phyloP scores from a whole-genome alignment of 2,113 vertebrate genomes.

The Sclerurus mexicanus region DNA sequence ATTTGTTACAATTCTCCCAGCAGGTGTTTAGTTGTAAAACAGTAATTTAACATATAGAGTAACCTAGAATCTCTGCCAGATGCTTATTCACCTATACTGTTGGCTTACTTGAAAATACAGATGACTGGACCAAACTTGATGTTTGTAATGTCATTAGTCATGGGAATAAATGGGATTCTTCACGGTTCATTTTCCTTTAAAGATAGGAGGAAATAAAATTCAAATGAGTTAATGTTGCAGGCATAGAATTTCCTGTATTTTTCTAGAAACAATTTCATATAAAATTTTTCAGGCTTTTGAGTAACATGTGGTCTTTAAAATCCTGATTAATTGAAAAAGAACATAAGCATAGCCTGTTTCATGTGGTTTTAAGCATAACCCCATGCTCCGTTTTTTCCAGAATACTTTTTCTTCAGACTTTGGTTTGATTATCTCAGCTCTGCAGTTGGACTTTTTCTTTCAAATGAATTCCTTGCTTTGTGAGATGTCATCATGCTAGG shows the following conservation, averaged over 20 bases:
- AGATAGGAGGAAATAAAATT: slow-evolving; percentile 7
- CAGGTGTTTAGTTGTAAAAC: slow-evolving; percentile 13
- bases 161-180: not conserved
- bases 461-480: not conserved
- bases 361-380: not conserved
- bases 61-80: slow-evolving; percentile 34
- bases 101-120: slow-evolving; percentile 16
- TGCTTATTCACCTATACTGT: not conserved
- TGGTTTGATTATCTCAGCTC: not conserved
- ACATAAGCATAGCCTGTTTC: not conserved
- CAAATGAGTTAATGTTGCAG: not conserved
- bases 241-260: not conserved
- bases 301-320: not conserved
- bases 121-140: not conserved
- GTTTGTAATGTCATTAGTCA: not conserved
- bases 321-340: not conserved
- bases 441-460: not conserved
- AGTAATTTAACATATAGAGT: slow-evolving; percentile 46
- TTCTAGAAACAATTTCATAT: not conserved
- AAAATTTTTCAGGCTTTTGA: not conserved
- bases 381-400: not conserved
- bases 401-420: not conserved
- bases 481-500: not conserved
- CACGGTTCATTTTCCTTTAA: not conserved
- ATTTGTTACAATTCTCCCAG: slow-evolving; percentile 35